Evolutionary conservation across 2,113 vertebrate genomes (phyloP).

Genomic region (Seriola rivoliana): DNA sequence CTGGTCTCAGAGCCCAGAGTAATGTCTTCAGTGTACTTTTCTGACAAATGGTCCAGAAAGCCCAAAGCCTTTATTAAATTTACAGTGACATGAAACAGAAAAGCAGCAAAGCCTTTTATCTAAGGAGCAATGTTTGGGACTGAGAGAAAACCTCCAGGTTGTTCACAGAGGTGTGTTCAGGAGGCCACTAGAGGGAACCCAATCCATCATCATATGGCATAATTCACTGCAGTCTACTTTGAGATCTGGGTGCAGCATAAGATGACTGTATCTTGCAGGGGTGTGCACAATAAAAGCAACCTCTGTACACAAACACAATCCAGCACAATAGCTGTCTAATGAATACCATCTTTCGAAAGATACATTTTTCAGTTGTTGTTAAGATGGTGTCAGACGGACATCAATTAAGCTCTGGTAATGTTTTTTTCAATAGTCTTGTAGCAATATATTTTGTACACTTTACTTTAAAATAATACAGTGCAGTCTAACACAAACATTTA

Average conservation of each 20-base stretch:
- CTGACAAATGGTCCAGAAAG: background rate
- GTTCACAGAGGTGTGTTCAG: conserved; percentile 33
- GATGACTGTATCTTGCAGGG: conserved; percentile 46
- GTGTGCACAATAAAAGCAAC: conserved; percentile 17
- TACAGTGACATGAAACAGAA: background rate
- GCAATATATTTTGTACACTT: conserved; percentile 11
- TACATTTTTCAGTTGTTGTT: background rate
- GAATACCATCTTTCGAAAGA: background rate
- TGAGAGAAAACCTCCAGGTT: background rate
- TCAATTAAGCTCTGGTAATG: background rate
- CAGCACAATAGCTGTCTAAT: background rate
- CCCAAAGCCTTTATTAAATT: background rate
- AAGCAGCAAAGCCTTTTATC: background rate
- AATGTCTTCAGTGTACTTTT: background rate
- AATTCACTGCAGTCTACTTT: conserved; percentile 55
- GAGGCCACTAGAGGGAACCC: conserved; percentile 71
- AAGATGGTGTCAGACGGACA: background rate
- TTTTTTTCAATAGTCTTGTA: background rate
- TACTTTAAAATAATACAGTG: background rate
- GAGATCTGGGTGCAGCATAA: conserved; percentile 38
- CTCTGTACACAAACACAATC: background rate
- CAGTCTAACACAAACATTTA: background rate
- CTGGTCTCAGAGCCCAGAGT: background rate
- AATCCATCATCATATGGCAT: conserved; percentile 52
- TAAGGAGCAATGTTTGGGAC: background rate